These are phyloP conservation scores for Halcyon smyrnensis DNA, from an alignment of 2,797 vertebrate genomes.

Conservation along the genomic window DNA sequence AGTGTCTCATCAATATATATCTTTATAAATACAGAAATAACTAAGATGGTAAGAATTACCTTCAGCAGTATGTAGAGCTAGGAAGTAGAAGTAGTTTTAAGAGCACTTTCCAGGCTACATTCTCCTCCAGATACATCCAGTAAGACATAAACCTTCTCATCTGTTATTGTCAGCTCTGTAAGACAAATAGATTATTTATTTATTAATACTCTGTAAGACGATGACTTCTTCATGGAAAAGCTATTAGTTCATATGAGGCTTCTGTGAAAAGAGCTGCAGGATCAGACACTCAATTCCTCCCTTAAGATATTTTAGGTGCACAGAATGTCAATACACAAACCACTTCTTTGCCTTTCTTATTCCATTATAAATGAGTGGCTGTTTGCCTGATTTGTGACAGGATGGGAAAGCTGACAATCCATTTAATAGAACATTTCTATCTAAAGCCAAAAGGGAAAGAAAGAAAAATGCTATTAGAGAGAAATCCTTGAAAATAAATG, in stretches of 20 bases:
- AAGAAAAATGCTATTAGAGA: not conserved
- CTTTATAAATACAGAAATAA: not conserved
- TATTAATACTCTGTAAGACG: not conserved
- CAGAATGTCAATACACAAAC: not conserved
- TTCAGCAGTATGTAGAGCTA: not conserved
- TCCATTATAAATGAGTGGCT: not conserved
- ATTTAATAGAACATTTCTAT: not conserved
- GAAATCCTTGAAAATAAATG: slow-evolving; percentile 6
- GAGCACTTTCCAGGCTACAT: not conserved
- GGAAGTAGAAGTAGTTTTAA: not conserved
- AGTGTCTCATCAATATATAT: not conserved
- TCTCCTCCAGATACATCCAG: not conserved
- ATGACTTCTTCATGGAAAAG: not conserved
- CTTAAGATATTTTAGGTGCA: not conserved
- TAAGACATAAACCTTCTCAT: not conserved
- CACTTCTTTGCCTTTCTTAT: not conserved
- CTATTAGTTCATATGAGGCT: not conserved
- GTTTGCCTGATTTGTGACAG: not conserved
- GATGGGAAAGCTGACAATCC: not conserved
- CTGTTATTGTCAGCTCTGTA: not conserved
- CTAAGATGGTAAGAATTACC: not conserved
- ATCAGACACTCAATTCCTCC: not conserved
- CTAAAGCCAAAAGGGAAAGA: not conserved
- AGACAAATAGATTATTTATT: not conserved
- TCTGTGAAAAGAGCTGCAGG: not conserved